A percentile compares a stretch with the other conserved stretches of the same genome.
Conservation (phyloP, 1,140 invertebrate species). For the Drosophila bipectinata region DNA sequence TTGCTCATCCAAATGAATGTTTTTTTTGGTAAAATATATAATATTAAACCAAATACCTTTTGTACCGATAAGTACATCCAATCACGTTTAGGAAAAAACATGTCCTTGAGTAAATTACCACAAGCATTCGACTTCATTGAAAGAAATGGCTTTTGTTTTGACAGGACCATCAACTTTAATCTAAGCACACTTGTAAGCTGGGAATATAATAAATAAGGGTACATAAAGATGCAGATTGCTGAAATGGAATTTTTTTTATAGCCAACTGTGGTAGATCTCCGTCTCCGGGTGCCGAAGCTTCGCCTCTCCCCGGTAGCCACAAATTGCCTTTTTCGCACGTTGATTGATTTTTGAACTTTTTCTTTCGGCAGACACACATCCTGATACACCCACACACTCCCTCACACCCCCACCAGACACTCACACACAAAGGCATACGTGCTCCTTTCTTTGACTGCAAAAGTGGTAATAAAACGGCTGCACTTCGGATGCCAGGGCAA, state of each 20-base stretch:
- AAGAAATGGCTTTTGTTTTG: constrained; percentile 5
- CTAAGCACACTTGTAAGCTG: neutral
- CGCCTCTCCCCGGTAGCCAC: constrained; percentile 44
- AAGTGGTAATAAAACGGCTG: constrained; percentile 54
- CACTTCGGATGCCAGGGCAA: constrained; percentile 24
- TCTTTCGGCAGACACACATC: constrained; percentile 31
- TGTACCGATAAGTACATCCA: neutral
- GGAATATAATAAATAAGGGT: neutral
- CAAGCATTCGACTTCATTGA: neutral
- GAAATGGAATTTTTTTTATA: neutral
- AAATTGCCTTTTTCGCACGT: constrained; percentile 80
- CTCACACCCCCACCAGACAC: neutral
- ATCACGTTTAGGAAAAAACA: neutral
- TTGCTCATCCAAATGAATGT: too few species aligned
- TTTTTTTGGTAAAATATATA: too few species aligned
- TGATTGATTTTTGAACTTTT: constrained; percentile 78
- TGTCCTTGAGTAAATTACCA: neutral
- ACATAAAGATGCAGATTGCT: neutral
- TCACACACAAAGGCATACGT: neutral
- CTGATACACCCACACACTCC: neutral
- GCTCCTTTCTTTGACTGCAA: constrained; percentile 17
- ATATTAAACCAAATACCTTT: neutral
- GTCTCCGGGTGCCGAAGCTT: constrained; percentile 13
- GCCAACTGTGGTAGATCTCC: neutral
- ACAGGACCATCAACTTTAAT: neutral